Evolutionary conservation across 2,797 vertebrate species (phyloP), one percentile per base, ranked within the genome.

Genomic region (Zenarchopterus dispar): DNA sequence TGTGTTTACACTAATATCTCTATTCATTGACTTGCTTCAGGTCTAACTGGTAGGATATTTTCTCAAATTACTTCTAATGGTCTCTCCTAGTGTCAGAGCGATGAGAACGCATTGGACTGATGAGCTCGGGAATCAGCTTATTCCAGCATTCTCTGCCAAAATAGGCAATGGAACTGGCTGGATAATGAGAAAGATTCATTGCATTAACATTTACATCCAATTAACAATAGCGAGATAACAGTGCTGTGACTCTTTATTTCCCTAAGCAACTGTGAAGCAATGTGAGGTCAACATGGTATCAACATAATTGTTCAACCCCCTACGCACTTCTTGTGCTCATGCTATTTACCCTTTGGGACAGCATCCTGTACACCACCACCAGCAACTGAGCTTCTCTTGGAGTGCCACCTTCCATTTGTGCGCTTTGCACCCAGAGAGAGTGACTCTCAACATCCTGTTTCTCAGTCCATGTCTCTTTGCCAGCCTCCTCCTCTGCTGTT

Each of bases 21-120:
- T 3, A 28, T 71, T 88, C 80, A 49, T 73, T 83, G 77, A 78
- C 72, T 75, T 53, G 89, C 90, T 91, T 80, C 66, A 73, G 89
- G 84, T 92, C 85, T 82, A 79, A 90, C 84, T 90, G 91, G 90
- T 91, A 82, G 86, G 90, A 88, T 75, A 85, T 87, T 87, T 88
- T 77, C 78, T 80, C 82, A 91, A 91, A 90, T 92, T 87, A 85
- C 77, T 79, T 79, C 81, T 90, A 88, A 89, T 86, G 84, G 82
- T 81, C 82, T 87, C 78, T 74, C 71, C 76, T 71, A 85, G 88
- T 91, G 89, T 93, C 91, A 88, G 67, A 77, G 81, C 78, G 52
- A 90, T 91, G 80, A 90, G 82, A 74, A 68, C 43, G 56, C 42
- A 64, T 67, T 23, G 67, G 70, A 70, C 76, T 90, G 91, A 92